Evolutionary conservation across 2,797 vertebrate genomes (phyloP).

Genomic region (Prionace glauca): DNA sequence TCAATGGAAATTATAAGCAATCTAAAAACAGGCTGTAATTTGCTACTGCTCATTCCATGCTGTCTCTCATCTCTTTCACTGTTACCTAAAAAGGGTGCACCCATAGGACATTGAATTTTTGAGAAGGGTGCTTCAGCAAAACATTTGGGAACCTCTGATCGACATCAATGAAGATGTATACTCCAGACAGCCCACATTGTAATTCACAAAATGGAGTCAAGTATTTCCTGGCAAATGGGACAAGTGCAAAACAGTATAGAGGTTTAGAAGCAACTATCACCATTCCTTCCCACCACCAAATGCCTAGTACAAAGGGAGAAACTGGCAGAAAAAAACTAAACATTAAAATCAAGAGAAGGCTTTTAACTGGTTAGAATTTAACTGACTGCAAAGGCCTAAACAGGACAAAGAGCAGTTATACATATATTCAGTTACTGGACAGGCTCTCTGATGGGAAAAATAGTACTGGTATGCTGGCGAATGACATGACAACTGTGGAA

Average conservation of each 20-base stretch:
- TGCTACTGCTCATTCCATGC: neutral
- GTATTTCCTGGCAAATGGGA: neutral
- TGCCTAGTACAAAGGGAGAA: neutral
- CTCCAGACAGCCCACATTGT: neutral
- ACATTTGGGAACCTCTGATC: neutral
- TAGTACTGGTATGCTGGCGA: neutral
- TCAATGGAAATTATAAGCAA: neutral
- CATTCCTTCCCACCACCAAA: neutral
- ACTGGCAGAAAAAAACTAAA: neutral
- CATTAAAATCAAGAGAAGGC: neutral
- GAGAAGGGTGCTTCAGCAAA: neutral
- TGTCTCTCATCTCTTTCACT: neutral
- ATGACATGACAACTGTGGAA: constrained; percentile 29
- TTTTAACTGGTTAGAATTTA: neutral
- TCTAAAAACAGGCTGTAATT: neutral
- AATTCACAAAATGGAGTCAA: neutral
- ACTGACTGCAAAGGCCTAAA: neutral
- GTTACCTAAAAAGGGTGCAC: neutral
- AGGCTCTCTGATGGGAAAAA: constrained; percentile 2
- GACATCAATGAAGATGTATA: neutral
- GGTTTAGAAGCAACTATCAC: neutral
- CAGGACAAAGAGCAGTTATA: neutral
- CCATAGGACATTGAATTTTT: neutral
- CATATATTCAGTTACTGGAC: constrained; percentile 23
- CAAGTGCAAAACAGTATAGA: neutral